A percentile compares a stretch with the other conserved stretches of the same genome.
These are phyloP conservation scores for Hololepta plana DNA, from an alignment of 2,888 invertebrate species.

Conservation along the genomic window DNA sequence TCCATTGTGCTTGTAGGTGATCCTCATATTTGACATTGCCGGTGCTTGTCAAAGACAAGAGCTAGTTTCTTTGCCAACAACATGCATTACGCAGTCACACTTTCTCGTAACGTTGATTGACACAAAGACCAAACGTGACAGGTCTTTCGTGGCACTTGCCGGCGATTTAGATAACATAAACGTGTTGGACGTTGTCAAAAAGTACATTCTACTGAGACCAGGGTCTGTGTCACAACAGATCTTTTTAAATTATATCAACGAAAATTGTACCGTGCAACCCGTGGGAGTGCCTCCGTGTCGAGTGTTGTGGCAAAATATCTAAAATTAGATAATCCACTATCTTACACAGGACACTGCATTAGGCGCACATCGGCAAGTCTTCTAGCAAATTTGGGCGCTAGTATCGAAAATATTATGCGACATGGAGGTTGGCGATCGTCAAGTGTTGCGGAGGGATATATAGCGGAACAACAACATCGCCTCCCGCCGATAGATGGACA, in stretches of 20 bases:
- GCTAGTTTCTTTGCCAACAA: too few relatives aligned
- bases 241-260: slow-evolving; percentile 1
- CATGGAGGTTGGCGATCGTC: slow-evolving; percentile 3
- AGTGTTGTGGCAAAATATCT: slow-evolving; percentile 2
- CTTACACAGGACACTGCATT: slow-evolving; percentile 5
- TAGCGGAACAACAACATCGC: too few relatives aligned
- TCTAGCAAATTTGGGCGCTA: slow-evolving; percentile 1
- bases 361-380: slow-evolving; percentile 4
- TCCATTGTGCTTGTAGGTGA: slow-evolving; percentile 2
- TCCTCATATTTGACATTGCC: slow-evolving; percentile 1
- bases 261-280: slow-evolving; percentile 3
- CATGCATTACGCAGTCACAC: too few relatives aligned
- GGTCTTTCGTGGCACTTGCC: neutral
- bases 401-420: too few relatives aligned
- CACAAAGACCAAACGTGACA: too few relatives aligned
- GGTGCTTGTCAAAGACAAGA: neutral
- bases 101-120: too few relatives aligned
- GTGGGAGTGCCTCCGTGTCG: slow-evolving; percentile 1
- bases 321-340: neutral
- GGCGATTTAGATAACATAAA: neutral
- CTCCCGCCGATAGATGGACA: too few relatives aligned
- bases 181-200: neutral
- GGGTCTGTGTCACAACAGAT: neutral
- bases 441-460: neutral
- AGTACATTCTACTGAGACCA: slow-evolving; percentile 1